A percentile compares a stretch with the other conserved stretches of the same genome.
Conservation (phyloP, 2,113 vertebrate genomes). For the Misgurnus anguillicaudatus region DNA sequence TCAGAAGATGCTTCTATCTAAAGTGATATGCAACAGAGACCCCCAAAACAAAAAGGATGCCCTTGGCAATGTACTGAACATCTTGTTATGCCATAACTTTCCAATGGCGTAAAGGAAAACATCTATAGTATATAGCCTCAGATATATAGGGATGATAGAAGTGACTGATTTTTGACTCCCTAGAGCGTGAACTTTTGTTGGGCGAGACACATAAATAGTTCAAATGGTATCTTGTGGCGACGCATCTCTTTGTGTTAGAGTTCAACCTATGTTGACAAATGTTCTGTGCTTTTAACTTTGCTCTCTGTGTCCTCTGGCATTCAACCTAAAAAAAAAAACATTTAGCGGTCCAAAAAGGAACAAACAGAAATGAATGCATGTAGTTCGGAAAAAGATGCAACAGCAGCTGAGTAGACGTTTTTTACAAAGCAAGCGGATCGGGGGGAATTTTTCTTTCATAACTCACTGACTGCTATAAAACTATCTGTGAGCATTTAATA, state of each 20-base stretch:
- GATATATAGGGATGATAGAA: constrained; percentile 6
- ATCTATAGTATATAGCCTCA: background rate
- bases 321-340: background rate
- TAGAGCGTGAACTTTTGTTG: background rate
- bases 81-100: constrained; percentile 1
- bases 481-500: no score
- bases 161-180: background rate
- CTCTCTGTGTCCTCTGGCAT: constrained; percentile 2
- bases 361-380: constrained; percentile 9
- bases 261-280: constrained; percentile 17
- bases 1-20: constrained; percentile 12
- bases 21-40: background rate
- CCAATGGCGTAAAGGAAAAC: background rate
- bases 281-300: background rate
- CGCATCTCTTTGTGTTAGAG: constrained; percentile 14
- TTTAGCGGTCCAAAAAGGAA: constrained; percentile 8
- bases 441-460: background rate
- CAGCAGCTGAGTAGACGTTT: background rate
- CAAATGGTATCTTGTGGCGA: background rate
- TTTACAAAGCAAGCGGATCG: background rate
- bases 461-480: background rate
- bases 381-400: background rate
- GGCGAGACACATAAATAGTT: constrained; percentile 4
- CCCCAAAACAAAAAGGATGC: background rate
- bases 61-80: background rate